Evolutionary conservation across 2,113 vertebrate species (phyloP).

Genomic region (Crotophaga sulcirostris): DNA sequence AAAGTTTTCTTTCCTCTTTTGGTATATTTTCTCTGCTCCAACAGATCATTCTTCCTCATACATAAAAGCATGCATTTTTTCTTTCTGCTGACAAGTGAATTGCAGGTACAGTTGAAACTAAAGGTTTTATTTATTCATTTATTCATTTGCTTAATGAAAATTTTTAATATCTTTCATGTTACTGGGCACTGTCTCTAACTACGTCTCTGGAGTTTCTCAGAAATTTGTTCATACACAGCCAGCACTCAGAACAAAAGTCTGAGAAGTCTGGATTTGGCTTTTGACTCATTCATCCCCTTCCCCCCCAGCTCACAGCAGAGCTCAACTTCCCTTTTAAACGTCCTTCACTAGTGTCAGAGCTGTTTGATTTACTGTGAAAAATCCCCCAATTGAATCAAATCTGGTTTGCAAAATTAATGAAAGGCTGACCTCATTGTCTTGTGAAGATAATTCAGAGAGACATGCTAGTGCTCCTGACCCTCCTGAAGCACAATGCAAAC

Average conservation of each 20-base stretch:
- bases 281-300: not conserved
- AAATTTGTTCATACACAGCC: not conserved
- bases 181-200: not conserved
- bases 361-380: slow-evolving; percentile 36
- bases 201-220: not conserved
- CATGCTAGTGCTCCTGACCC: not conserved
- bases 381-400: not conserved
- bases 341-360: not conserved
- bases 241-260: not conserved
- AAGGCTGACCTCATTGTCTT: slow-evolving; percentile 34
- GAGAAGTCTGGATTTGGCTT: not conserved
- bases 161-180: not conserved
- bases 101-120: not conserved
- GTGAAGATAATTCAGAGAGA: slow-evolving; percentile 35
- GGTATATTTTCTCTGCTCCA: not conserved
- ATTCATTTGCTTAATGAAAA: not conserved
- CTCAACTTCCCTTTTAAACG: not conserved
- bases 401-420: slow-evolving; percentile 64
- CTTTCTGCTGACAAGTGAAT: not conserved
- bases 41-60: not conserved
- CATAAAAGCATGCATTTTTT: not conserved
- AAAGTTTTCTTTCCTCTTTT: not conserved
- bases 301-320: not conserved
- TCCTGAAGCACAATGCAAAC: not conserved
- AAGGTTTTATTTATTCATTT: not conserved